phyloP scores from a whole-genome alignment of 2,797 vertebrate species.

The Allobates femoralis region DNA sequence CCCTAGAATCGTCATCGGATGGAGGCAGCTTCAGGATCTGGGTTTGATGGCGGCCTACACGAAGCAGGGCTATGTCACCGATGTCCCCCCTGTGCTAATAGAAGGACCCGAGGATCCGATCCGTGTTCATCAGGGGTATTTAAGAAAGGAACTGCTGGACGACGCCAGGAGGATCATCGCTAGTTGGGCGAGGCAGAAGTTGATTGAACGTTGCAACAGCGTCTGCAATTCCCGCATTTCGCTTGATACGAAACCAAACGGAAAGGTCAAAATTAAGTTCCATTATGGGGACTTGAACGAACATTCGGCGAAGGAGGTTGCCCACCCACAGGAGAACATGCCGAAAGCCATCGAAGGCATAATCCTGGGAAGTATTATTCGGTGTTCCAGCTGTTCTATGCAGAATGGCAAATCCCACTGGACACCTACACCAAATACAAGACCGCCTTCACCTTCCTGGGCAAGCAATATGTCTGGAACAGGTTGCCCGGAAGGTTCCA shows the following conservation, averaged over 20 bases:
- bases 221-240: conserved; percentile 16
- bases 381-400: conserved; percentile 22
- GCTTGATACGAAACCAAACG: not conserved
- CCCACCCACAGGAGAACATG: not conserved
- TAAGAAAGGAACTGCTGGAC: not conserved
- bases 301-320: not conserved
- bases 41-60: not conserved
- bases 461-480: conserved; percentile 48
- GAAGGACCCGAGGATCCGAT: not conserved
- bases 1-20: conserved; percentile 15
- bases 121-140: fast-evolving
- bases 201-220: conserved; percentile 8
- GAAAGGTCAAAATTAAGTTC: conserved; percentile 20
- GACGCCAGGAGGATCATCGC: not conserved
- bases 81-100: conserved; percentile 28
- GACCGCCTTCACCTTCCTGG: conserved; percentile 39
- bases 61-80: not conserved
- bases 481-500: conserved; percentile 6
- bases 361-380: conserved; percentile 33
- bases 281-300: not conserved
- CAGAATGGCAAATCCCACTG: conserved; percentile 42
- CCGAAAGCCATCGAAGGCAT: not conserved
- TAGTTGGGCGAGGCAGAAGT: conserved; percentile 25
- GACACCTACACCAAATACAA: conserved; percentile 44
- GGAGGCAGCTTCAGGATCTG: conserved; percentile 29